Conservation (phyloP, 2,888 invertebrate genomes). For the Pinctada fucata region DNA sequence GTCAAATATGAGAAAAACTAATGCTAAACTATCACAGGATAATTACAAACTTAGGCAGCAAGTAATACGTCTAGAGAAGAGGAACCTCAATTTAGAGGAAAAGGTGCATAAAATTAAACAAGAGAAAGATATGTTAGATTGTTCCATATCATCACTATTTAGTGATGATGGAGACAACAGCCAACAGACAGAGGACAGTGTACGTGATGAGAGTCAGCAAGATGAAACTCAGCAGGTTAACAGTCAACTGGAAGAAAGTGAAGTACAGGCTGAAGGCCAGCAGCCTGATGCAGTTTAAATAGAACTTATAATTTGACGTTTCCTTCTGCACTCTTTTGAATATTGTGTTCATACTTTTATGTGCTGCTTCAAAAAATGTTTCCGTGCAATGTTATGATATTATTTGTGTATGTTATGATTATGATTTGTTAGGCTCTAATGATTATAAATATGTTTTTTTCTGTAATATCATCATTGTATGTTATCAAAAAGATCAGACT, state of each 20-base stretch:
- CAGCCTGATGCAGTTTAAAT: too few relatives aligned
- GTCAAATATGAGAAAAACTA: neutral
- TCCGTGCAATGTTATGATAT: too few relatives aligned
- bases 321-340: neutral
- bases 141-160: neutral
- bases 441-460: too few relatives aligned
- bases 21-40: neutral
- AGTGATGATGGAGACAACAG: neutral
- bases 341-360: too few relatives aligned
- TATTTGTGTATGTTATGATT: too few relatives aligned
- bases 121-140: neutral
- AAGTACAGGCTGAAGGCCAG: neutral
- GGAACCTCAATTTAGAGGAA: neutral
- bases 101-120: neutral
- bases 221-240: too few relatives aligned
- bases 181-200: too few relatives aligned
- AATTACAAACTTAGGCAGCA: neutral
- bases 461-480: too few relatives aligned
- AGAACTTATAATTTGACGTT: neutral
- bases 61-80: neutral
- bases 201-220: too few relatives aligned
- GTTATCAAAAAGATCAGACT: too few relatives aligned
- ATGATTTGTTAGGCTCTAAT: too few relatives aligned
- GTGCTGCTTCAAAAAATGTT: too few relatives aligned
- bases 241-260: neutral